These are phyloP conservation scores for Nephrocerus scutellatus DNA, from an alignment of 2,888 invertebrate species.

Conservation along the genomic window DNA sequence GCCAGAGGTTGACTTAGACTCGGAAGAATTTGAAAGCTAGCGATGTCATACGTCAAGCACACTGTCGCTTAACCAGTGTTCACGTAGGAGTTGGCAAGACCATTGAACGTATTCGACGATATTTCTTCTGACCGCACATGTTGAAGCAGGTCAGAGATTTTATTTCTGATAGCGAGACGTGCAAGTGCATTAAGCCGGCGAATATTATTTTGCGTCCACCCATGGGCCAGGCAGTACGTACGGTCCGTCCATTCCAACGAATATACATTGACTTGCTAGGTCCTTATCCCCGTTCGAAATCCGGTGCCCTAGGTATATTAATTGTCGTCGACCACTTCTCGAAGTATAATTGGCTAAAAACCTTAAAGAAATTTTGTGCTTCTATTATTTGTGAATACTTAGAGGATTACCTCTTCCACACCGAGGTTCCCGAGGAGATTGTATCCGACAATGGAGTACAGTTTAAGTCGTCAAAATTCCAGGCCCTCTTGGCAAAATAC, in stretches of 20 bases:
- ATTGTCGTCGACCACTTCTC: slow-evolving; percentile 13
- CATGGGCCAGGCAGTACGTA: slow-evolving; percentile 4
- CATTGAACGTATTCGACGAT: too few species aligned
- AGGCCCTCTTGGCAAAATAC: slow-evolving; percentile 13
- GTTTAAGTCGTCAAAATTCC: slow-evolving; percentile 17
- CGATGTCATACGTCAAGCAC: too few species aligned
- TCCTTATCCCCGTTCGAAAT: slow-evolving; percentile 8
- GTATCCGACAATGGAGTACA: slow-evolving; percentile 27
- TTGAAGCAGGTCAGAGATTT: too few species aligned
- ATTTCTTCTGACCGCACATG: too few species aligned
- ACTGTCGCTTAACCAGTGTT: too few species aligned
- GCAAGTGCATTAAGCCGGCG: slow-evolving; percentile 9
- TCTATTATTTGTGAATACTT: slow-evolving; percentile 3
- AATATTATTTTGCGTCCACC: slow-evolving; percentile 11
- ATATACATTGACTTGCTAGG: slow-evolving; percentile 18
- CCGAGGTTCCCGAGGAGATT: slow-evolving; percentile 21
- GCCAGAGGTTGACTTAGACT: too few species aligned
- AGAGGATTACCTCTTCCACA: slow-evolving; percentile 19
- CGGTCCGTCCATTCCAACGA: slow-evolving; percentile 9
- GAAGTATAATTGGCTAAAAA: slow-evolving; percentile 10
- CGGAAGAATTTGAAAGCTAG: too few species aligned
- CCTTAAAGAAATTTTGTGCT: slow-evolving; percentile 2
- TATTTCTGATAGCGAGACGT: too few species aligned
- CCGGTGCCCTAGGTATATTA: slow-evolving; percentile 7
- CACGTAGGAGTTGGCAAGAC: too few species aligned